Conservation (phyloP, 1,140 invertebrate genomes). For the Drosophila ironensis region DNA sequence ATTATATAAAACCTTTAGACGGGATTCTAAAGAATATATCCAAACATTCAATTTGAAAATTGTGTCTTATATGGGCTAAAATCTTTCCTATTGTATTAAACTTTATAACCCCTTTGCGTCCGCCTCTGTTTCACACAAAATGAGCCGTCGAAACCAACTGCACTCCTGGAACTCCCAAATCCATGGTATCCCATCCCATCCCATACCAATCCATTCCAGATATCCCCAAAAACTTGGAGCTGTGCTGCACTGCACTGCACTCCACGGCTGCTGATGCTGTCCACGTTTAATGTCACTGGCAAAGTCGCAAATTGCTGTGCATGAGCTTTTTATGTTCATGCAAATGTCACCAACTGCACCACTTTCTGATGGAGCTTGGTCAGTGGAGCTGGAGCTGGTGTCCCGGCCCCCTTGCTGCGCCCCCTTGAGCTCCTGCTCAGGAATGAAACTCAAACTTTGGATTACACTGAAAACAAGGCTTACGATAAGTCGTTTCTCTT, state of each 20-base stretch:
- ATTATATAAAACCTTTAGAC: no score
- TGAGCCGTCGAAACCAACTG: not conserved
- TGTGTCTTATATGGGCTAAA: no score
- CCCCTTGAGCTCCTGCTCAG: constrained; percentile 4
- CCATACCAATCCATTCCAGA: not conserved
- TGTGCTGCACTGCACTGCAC: no score
- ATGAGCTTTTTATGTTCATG: constrained; percentile 81
- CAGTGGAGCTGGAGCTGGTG: constrained; percentile 16
- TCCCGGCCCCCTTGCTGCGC: constrained; percentile 2
- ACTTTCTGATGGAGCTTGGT: constrained; percentile 55
- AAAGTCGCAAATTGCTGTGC: constrained; percentile 80
- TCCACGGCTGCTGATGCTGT: constrained; percentile 52
- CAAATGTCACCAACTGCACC: constrained; percentile 77
- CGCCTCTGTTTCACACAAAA: constrained; percentile 11
- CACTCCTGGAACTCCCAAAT: not conserved
- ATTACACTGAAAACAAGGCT: constrained; percentile 2
- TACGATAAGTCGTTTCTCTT: no score
- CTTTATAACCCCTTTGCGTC: not conserved
- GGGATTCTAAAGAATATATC: no score
- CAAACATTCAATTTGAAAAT: not conserved
- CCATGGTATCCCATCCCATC: not conserved
- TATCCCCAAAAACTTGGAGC: constrained; percentile 25
- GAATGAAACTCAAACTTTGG: constrained; percentile 33
- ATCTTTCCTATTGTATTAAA: no score
- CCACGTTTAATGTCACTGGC: constrained; percentile 79